Conservation (phyloP, 2,113 vertebrate species). For the Vidua chalybeata region DNA sequence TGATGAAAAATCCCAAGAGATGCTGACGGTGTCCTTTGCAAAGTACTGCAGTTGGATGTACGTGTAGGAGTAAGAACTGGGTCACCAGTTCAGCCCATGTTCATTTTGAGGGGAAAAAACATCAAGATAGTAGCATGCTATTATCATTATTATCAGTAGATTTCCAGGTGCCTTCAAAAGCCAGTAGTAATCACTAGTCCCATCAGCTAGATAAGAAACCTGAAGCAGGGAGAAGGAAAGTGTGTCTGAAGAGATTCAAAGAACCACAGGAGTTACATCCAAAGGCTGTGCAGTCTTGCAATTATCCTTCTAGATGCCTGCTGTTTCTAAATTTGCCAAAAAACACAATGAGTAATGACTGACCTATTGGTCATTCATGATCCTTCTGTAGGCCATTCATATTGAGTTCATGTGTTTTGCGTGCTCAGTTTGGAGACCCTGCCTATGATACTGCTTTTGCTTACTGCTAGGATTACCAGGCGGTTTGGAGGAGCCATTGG, state of each 20-base stretch:
- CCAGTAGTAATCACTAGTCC: background rate
- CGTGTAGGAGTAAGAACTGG: background rate
- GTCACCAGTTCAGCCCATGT: background rate
- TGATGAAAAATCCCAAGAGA: background rate
- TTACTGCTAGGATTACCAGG: background rate
- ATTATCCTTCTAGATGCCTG: background rate
- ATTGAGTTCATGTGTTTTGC: background rate
- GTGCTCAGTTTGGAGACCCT: background rate
- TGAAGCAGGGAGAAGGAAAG: background rate
- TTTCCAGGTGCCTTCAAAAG: conserved; percentile 36
- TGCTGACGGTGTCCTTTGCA: background rate
- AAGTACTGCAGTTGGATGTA: background rate
- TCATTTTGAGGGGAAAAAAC: background rate
- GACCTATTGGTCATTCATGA: background rate
- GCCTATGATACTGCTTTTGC: background rate
- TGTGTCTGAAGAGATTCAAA: background rate
- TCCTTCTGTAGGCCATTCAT: background rate
- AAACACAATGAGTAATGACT: background rate
- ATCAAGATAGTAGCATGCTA: background rate
- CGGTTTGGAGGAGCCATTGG: background rate
- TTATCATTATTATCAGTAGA: background rate
- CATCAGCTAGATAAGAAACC: background rate
- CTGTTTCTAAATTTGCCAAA: background rate
- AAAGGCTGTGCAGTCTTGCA: background rate
- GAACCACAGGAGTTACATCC: background rate